Base-by-base conservation (phyloP, 2,113 vertebrate species). In the Lutjanus erythropterus region DNA sequence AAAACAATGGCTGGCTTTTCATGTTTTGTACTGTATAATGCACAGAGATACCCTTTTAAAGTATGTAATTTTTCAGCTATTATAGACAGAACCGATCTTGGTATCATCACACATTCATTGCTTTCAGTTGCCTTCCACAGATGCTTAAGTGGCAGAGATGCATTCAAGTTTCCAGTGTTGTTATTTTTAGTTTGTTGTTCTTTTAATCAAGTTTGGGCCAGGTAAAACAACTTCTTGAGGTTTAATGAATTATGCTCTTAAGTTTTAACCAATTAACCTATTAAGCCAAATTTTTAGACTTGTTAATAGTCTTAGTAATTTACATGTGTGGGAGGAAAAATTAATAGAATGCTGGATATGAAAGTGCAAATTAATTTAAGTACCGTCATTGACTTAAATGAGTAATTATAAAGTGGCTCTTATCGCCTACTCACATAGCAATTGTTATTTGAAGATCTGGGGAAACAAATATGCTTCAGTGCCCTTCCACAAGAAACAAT, bases 291-390 rank as follows among this genome's bases (percentile, higher is more conserved):
- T 71, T 50, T 69, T 60, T 42, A 3, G 31, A 42, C 41, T 19
- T 53, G 16, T 69, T 74, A 29, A 11, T 15, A 52, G 25, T 8
- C n/a, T 23, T n/a, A 16, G 9, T 49, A 27, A 52, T 65, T 55
- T 10, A 35, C 33, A 29, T 53, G 52, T 41, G 78, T 79, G 64
- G 42, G 67, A 46, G 46, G 47, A 31, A 16, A 9, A 65, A 9
- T 4, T 35, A 25, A 66, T 66, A 39, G 27, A 72, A 75, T 65
- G 3, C 15, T 55, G 6, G 27, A 46, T 59, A 41, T 68, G 25
- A 76, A 83, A 62, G 42, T 31, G 61, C 23, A 12, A 42, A 37
- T 53, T 23, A 72, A 83, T 78, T 78, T 8, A 56, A 78, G 65
- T 60, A 49, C 74, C 64, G 53, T 66, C 39, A 65, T 25, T 71